A percentile compares a stretch with the other conserved stretches of the same genome.
phyloP scores from a whole-genome alignment of 2,888 invertebrate species.

The Scotopteryx bipunctaria region DNA sequence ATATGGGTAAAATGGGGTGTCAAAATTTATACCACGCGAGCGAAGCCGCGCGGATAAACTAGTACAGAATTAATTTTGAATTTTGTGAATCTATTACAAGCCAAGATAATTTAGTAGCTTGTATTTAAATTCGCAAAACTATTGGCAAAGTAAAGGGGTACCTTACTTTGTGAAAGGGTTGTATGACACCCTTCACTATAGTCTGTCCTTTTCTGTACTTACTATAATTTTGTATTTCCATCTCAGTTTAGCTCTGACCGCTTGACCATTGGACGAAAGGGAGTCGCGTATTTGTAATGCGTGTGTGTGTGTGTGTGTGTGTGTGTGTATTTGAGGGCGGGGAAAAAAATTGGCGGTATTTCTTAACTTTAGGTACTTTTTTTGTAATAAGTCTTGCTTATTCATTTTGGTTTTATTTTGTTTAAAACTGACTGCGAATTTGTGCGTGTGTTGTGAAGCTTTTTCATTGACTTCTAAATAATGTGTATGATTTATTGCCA shows the following conservation, averaged over 20 bases:
- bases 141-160: no score
- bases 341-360: slow-evolving; percentile 2
- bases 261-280: slow-evolving; percentile 73
- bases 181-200: slow-evolving; percentile 18
- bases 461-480: no score
- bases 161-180: slow-evolving; percentile 24
- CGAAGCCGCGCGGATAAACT: no score
- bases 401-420: no score
- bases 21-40: no score
- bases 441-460: no score
- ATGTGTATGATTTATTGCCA: slow-evolving; percentile 5
- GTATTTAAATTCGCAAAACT: slow-evolving; percentile 18
- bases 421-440: no score
- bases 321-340: slow-evolving; percentile 13
- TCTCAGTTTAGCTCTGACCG: slow-evolving; percentile 62
- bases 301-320: not conserved
- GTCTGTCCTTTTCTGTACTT: slow-evolving; percentile 27
- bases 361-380: not conserved
- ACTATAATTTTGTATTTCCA: slow-evolving; percentile 32
- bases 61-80: no score
- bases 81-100: no score
- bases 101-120: no score
- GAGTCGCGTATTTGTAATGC: slow-evolving; percentile 13
- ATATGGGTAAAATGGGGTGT: no score
- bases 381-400: no score